A percentile compares a stretch with the other conserved stretches of the same genome.
Evolutionary conservation across 2,797 vertebrate species (phyloP).

Genomic region (Vultur gryphus): DNA sequence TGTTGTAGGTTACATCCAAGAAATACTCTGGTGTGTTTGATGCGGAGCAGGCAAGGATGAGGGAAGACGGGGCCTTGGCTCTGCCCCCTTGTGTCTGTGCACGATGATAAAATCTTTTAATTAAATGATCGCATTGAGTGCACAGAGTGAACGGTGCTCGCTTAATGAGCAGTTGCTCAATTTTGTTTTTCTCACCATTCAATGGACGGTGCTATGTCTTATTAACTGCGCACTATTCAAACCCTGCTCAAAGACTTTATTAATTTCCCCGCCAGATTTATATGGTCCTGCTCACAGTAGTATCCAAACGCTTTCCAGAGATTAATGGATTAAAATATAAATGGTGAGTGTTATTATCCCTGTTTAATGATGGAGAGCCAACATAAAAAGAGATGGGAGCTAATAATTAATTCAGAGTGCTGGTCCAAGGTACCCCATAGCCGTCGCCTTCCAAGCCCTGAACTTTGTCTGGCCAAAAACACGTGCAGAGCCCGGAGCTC

Average conservation of each 20-base stretch:
- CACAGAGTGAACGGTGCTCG: conserved; percentile 50
- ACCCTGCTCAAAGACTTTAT: not conserved
- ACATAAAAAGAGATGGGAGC: not conserved
- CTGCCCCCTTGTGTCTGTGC: conserved; percentile 59
- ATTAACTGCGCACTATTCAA: conserved; percentile 1
- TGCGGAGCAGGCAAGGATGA: not conserved
- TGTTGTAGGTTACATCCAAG: not conserved
- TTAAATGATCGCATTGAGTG: conserved; percentile 51
- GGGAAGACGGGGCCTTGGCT: not conserved
- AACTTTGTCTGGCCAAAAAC: not conserved
- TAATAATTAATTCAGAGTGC: not conserved
- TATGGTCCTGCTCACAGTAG: fast-evolving
- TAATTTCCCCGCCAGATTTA: not conserved
- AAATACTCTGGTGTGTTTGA: not conserved
- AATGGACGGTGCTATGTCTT: not conserved
- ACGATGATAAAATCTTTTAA: conserved; percentile 50
- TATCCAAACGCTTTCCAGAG: not conserved
- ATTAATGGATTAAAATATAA: not conserved
- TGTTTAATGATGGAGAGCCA: not conserved
- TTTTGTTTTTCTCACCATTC: conserved; percentile 15
- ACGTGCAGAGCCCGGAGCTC: not conserved
- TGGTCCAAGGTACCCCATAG: not conserved
- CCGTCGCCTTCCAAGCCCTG: not conserved
- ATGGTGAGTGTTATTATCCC: not conserved
- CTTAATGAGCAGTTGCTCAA: conserved; percentile 65